Evolutionary conservation across 2,113 vertebrate species (phyloP).

Genomic region (Notarius lentiginosus): DNA sequence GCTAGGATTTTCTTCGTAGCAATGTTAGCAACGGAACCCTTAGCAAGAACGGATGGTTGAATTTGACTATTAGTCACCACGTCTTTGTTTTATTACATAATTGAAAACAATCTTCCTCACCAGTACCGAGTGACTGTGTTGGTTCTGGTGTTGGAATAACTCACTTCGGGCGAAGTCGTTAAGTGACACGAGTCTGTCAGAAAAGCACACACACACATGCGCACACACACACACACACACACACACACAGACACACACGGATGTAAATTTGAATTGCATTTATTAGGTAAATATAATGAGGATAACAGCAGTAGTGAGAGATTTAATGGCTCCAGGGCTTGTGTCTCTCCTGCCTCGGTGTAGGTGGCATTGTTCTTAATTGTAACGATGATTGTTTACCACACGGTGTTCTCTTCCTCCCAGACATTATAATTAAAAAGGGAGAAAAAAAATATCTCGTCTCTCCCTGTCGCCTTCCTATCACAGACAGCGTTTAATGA

Average conservation of each 20-base stretch:
- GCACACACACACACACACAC: background rate
- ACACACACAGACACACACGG: background rate
- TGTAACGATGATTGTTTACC: slow-evolving; percentile 76
- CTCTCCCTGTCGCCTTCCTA: slow-evolving; percentile 65
- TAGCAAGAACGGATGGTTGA: background rate
- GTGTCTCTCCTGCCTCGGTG: slow-evolving; percentile 43
- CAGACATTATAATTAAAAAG: slow-evolving; percentile 79
- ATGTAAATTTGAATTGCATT: slow-evolving; percentile 26
- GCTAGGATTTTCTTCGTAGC: background rate
- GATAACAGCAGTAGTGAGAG: slow-evolving; percentile 21
- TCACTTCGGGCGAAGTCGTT: background rate
- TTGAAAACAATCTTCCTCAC: background rate
- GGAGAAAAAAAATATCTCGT: slow-evolving; percentile 56
- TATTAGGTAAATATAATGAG: slow-evolving; percentile 48
- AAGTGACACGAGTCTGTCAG: slow-evolving; percentile 19
- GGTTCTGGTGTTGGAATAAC: background rate
- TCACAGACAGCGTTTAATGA: slow-evolving; percentile 68
- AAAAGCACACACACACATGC: background rate
- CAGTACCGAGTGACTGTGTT: background rate
- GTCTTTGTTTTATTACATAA: slow-evolving; percentile 27
- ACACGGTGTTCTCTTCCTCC: slow-evolving; percentile 65
- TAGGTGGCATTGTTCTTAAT: slow-evolving; percentile 63
- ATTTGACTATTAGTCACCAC: slow-evolving; percentile 36
- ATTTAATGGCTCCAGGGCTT: slow-evolving; percentile 46
- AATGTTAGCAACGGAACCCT: background rate